Percentiles rank a stretch among this genome's conserved stretches.
Conservation (phyloP, 2,113 vertebrate species). For the Planiliza haematocheilus region DNA sequence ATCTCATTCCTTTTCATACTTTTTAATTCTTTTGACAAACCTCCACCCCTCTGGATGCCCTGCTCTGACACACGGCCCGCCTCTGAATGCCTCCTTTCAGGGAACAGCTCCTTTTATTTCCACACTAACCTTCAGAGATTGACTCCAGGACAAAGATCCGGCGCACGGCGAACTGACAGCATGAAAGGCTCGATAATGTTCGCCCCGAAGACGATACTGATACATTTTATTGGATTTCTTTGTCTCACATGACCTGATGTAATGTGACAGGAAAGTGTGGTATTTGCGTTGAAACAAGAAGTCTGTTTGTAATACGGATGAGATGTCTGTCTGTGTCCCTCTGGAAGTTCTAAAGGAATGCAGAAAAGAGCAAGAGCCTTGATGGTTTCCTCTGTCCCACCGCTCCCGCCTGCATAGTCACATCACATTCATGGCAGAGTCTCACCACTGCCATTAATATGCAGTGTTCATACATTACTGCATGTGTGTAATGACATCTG, state of each 20-base stretch:
- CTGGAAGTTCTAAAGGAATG: background rate
- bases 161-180: conserved; percentile 45
- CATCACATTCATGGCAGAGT: background rate
- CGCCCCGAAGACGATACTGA: conserved; percentile 39
- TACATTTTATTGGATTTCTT: conserved; percentile 38
- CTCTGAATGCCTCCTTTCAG: conserved; percentile 46
- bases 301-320: conserved; percentile 41
- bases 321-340: conserved; percentile 14
- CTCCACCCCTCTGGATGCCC: conserved; percentile 49
- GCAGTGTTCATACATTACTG: background rate
- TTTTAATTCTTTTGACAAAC: conserved; percentile 71
- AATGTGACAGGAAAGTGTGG: conserved; percentile 36
- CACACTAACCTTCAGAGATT: conserved; percentile 24
- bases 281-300: conserved; percentile 18
- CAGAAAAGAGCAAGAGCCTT: background rate
- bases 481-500: background rate
- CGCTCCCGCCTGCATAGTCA: background rate
- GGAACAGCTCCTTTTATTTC: conserved; percentile 30
- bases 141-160: conserved; percentile 53
- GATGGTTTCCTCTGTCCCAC: background rate
- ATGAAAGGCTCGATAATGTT: conserved; percentile 46
- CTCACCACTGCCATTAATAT: background rate
- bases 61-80: conserved; percentile 51
- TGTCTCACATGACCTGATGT: conserved; percentile 52
- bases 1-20: conserved; percentile 56